Base-by-base conservation (phyloP, 2,113 vertebrate species). In the Sebastes fasciatus region DNA sequence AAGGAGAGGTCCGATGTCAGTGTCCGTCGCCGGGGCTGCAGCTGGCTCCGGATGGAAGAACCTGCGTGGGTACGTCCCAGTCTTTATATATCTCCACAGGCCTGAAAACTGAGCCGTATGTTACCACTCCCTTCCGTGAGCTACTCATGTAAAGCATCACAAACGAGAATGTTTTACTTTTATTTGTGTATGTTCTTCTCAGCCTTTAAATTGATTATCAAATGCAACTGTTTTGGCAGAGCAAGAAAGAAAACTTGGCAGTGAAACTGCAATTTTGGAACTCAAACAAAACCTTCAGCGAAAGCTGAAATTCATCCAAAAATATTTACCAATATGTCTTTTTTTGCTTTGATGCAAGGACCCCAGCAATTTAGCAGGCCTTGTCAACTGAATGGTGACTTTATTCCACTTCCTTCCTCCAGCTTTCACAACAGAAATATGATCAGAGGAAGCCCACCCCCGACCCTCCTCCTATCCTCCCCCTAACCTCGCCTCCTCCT, bases 1-100 rank as follows among this genome's bases (percentile, higher is more conserved):
- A 99, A 90, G 98, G 98, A 52, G 97, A 99, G 43, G 94, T 98
- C 12, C 96, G 94, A 58, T 99, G 98, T 89, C 98, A 96, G 81
- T 99, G 98, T 83, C 98, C 98, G 7, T 97, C 98, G 1, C 97
- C 98, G 0, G 98, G 98, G 12, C 94, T 99, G 62, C 98, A 97
- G 94, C 96, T 99, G 23, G 98, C 96, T 76, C 94, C 96, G 0
- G 98, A 99, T 34, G 95, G 97, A 76, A 96, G 98, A 94, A 99
- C 97, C 76, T 99, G 98, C 55, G 83, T 98, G 80, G 98, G 98
- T 99, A 94, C 23, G 97, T 96, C 51, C 17, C 43, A 0, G 49
- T 83, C 85, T 88, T 80, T 75, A 74, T 80, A 77, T 75, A 80
- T 66, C 80, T 17, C 51, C 64, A 69, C 65, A 68, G 62, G 63